These are phyloP conservation scores for Cephalotes varians DNA, from an alignment of 2,888 invertebrate genomes.

Conservation along the genomic window DNA sequence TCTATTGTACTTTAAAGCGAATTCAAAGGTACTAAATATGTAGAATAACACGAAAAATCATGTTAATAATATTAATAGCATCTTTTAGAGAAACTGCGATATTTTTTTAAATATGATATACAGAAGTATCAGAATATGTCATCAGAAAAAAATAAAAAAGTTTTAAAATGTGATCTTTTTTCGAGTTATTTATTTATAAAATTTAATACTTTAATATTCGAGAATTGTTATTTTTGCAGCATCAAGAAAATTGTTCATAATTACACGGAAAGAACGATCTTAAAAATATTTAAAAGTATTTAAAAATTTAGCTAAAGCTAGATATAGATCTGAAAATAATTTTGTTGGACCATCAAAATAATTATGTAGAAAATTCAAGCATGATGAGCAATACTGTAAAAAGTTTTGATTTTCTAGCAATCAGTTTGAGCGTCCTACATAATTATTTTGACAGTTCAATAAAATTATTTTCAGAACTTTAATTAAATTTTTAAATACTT, in stretches of 20 bases:
- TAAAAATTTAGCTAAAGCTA: no score
- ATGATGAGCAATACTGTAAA: no score
- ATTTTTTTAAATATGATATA: neutral
- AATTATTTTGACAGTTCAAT: no score
- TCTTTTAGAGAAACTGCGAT: neutral
- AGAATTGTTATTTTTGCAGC: neutral
- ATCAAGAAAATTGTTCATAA: neutral
- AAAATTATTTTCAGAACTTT: no score
- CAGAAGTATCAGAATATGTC: neutral
- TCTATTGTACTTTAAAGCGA: conserved; percentile 3
- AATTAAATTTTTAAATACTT: no score
- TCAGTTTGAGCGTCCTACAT: no score
- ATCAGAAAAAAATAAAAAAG: neutral
- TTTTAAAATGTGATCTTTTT: neutral
- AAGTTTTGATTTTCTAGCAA: no score
- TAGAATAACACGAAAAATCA: neutral
- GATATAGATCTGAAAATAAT: no score
- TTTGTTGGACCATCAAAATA: no score
- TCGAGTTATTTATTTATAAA: neutral
- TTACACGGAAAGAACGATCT: no score
- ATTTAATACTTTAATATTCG: neutral
- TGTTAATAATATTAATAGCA: neutral
- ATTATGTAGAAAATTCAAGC: no score
- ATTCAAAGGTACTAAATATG: neutral
- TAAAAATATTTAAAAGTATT: no score